A percentile compares a stretch with the other conserved stretches of the same genome.
Conservation (phyloP, 2,888 invertebrate species). For the Tetheella fluctuosa region DNA sequence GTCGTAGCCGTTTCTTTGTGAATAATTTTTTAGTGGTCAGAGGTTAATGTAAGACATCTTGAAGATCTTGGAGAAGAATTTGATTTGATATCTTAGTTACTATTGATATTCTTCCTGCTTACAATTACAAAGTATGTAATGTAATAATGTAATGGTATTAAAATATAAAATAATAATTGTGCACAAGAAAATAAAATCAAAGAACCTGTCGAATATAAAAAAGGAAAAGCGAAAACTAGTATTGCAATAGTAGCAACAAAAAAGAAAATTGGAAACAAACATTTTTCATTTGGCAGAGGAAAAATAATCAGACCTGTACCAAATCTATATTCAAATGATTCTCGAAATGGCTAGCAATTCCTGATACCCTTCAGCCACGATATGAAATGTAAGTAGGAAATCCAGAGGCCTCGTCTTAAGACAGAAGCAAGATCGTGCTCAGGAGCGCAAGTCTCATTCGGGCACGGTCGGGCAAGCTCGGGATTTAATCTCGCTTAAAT, state of each 20-base stretch:
- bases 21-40: not conserved
- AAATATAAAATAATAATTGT: too few species aligned
- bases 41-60: not conserved
- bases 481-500: conserved; percentile 63
- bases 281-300: not conserved
- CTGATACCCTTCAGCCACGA: conserved; percentile 19
- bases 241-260: not conserved
- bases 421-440: conserved; percentile 10
- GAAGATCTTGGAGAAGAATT: not conserved
- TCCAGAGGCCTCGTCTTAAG: conserved; percentile 4
- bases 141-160: too few species aligned
- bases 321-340: conserved; percentile 47
- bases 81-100: too few species aligned
- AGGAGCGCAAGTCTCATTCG: conserved; percentile 25
- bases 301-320: conserved; percentile 10
- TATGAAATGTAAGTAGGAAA: conserved; percentile 16
- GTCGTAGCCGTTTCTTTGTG: conserved; percentile 4
- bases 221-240: not conserved
- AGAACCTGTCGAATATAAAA: not conserved
- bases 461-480: conserved; percentile 47
- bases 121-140: too few species aligned
- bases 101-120: too few species aligned
- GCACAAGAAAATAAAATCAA: not conserved
- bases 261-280: not conserved
- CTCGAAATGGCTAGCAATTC: conserved; percentile 42